phyloP scores from a whole-genome alignment of 2,888 invertebrate genomes.

The Orthosia gothica region DNA sequence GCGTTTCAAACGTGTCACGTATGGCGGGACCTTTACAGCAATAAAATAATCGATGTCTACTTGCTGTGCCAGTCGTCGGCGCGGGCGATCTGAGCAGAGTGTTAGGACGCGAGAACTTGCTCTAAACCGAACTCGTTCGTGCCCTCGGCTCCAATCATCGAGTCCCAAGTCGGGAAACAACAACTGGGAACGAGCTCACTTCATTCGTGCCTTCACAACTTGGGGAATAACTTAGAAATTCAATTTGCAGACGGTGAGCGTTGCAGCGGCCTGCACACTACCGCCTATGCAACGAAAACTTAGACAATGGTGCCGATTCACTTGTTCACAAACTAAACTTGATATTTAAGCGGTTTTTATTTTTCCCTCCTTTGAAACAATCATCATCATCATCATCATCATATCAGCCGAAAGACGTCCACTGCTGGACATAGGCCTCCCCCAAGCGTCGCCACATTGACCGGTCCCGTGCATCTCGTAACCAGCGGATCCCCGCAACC shows the following conservation, averaged over 20 bases:
- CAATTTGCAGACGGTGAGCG: slow-evolving; percentile 84
- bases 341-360: background rate
- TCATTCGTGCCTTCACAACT: slow-evolving; percentile 85
- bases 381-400: no score
- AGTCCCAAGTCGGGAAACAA: slow-evolving; percentile 79
- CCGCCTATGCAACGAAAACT: slow-evolving; percentile 74
- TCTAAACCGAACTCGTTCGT: slow-evolving; percentile 72
- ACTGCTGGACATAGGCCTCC: no score
- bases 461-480: no score
- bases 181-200: slow-evolving; percentile 85
- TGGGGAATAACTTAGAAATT: slow-evolving; percentile 88
- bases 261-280: slow-evolving; percentile 74
- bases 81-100: slow-evolving; percentile 55
- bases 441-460: no score
- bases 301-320: slow-evolving; percentile 46
- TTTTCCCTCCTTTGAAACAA: background rate
- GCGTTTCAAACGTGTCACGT: slow-evolving; percentile 39
- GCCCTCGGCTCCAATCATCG: slow-evolving; percentile 80
- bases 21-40: slow-evolving; percentile 36
- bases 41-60: slow-evolving; percentile 64
- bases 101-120: slow-evolving; percentile 68
- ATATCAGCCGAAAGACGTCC: no score
- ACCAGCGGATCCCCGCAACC: no score
- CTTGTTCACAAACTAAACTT: slow-evolving; percentile 1
- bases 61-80: slow-evolving; percentile 50